Conservation (phyloP, 2,888 invertebrate species). For the Drosophila algonquin region DNA sequence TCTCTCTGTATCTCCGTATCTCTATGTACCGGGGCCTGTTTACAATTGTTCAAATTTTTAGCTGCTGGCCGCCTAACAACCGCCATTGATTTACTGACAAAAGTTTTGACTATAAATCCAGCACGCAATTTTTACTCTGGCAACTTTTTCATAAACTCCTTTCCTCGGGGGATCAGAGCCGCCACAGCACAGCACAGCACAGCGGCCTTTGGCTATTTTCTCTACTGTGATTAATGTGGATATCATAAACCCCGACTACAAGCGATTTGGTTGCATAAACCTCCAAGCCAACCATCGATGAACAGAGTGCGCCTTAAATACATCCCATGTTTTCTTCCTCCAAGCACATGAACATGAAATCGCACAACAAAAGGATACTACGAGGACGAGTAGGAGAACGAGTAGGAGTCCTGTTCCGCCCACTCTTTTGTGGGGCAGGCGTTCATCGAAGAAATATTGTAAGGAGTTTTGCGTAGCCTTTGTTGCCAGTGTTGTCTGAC, state of each 20-base stretch:
- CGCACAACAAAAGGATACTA: neutral
- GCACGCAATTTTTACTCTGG: slow-evolving; percentile 50
- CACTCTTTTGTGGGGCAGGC: slow-evolving; percentile 12
- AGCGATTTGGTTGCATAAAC: slow-evolving; percentile 68
- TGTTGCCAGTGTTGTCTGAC: slow-evolving; percentile 21
- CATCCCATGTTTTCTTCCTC: neutral
- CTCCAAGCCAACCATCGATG: no score
- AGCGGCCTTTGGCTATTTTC: slow-evolving; percentile 47
- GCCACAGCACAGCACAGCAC: slow-evolving; percentile 19
- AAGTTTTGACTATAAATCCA: slow-evolving; percentile 73
- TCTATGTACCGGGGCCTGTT: slow-evolving; percentile 48
- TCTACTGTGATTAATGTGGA: slow-evolving; percentile 65
- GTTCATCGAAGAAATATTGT: slow-evolving; percentile 3
- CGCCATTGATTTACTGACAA: slow-evolving; percentile 71
- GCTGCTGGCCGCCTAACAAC: slow-evolving; percentile 62
- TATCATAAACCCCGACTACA: slow-evolving; percentile 52
- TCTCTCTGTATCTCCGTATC: slow-evolving; percentile 11
- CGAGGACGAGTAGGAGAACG: neutral
- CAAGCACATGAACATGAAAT: neutral
- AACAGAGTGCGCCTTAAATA: slow-evolving; percentile 28
- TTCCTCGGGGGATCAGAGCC: slow-evolving; percentile 6
- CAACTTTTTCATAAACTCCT: slow-evolving; percentile 69
- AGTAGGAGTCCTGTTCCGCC: slow-evolving; percentile 6
- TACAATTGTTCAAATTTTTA: slow-evolving; percentile 64
- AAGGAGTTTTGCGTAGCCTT: slow-evolving; percentile 28